phyloP scores from a whole-genome alignment of 2,797 vertebrate genomes.

The Alcedo quadribrachys region DNA sequence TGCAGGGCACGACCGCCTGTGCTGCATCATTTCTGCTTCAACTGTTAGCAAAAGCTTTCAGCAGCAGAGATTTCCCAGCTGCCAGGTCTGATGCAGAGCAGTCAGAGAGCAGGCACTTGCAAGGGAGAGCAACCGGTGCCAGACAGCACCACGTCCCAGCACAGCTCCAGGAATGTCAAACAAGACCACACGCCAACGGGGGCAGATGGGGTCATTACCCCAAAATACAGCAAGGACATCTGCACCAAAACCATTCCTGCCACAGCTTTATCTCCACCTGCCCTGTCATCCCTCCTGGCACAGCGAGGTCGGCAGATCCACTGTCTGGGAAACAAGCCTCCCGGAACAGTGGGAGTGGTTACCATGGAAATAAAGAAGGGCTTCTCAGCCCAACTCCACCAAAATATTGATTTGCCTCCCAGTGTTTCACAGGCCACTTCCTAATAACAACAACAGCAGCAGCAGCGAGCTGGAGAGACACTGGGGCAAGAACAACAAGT shows the following conservation, averaged over 20 bases:
- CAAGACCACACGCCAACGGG: fast-evolving
- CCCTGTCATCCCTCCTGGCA: conserved; percentile 13
- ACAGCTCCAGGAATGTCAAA: fast-evolving
- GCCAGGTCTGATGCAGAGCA: not conserved
- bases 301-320: conserved; percentile 33
- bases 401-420: conserved; percentile 63
- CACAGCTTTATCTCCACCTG: not conserved
- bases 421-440: conserved; percentile 39
- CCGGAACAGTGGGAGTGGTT: conserved; percentile 66
- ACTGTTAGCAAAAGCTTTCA: not conserved
- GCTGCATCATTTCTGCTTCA: not conserved
- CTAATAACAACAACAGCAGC: conserved; percentile 34
- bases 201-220: fast-evolving
- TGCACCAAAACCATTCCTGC: fast-evolving
- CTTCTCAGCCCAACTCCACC: conserved; percentile 69
- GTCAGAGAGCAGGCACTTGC: not conserved
- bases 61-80: not conserved
- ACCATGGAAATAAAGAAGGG: conserved; percentile 80
- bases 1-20: fast-evolving
- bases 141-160: not conserved
- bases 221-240: not conserved
- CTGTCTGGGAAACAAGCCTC: conserved; percentile 73
- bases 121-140: not conserved
- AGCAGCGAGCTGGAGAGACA: not conserved
- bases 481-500: conserved; percentile 10